Percentiles rank a stretch among this genome's conserved stretches.
Conservation (phyloP, 2,888 invertebrate genomes). For the Monopis laevigella region DNA sequence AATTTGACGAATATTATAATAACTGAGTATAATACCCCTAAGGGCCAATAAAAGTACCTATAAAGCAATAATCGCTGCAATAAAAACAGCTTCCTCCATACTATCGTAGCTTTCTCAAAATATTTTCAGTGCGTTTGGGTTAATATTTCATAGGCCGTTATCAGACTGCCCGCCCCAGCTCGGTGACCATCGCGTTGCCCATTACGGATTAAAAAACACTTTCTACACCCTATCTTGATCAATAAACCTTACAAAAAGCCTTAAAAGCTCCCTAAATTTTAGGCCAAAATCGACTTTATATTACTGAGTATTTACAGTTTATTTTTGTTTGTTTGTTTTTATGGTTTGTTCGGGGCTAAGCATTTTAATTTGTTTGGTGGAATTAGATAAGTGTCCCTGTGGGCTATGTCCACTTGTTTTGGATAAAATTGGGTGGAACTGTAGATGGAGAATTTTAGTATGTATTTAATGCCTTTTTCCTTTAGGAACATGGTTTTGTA, state of each 20-base stretch:
- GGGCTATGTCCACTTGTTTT: slow-evolving; percentile 31
- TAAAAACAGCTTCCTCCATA: slow-evolving; percentile 25
- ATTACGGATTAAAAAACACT: slow-evolving; percentile 60
- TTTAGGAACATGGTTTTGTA: too few relatives aligned
- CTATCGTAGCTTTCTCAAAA: slow-evolving; percentile 23
- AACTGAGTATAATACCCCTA: too few relatives aligned
- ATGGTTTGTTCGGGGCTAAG: too few relatives aligned
- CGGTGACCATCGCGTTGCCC: slow-evolving; percentile 27
- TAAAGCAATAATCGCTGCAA: too few relatives aligned
- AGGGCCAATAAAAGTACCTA: too few relatives aligned
- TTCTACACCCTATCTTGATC: slow-evolving; percentile 42
- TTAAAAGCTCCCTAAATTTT: too few relatives aligned
- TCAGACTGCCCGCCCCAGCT: slow-evolving; percentile 21
- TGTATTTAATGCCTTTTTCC: too few relatives aligned
- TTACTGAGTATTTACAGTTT: too few relatives aligned
- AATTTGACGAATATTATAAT: too few relatives aligned
- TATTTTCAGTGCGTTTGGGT: slow-evolving; percentile 26
- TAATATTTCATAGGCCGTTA: slow-evolving; percentile 48
- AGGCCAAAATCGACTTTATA: too few relatives aligned
- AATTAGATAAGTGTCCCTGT: slow-evolving; percentile 51
- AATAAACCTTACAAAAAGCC: too few relatives aligned
- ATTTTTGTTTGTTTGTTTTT: neutral
- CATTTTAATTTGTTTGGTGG: slow-evolving; percentile 44
- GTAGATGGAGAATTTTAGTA: too few relatives aligned
- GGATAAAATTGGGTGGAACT: slow-evolving; percentile 1